phyloP scores from a whole-genome alignment of 2,113 vertebrate species.

The Silurus glanis region DNA sequence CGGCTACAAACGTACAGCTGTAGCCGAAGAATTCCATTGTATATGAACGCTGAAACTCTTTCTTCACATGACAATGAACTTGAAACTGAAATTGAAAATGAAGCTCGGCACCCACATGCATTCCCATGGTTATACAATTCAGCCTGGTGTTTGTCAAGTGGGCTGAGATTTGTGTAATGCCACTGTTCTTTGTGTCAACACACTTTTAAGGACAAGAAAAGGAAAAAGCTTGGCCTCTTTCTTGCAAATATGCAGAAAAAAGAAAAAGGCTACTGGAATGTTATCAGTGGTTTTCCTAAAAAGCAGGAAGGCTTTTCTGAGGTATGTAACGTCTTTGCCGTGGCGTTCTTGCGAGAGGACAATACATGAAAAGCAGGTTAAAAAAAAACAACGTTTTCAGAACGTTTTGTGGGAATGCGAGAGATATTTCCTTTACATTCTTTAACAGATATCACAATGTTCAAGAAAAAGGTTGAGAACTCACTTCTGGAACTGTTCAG shows the following conservation, averaged over 20 bases:
- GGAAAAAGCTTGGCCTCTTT: neutral
- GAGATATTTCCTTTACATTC: conserved; percentile 41
- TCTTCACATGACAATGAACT: neutral
- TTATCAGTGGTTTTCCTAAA: conserved; percentile 43
- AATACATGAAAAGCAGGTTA: conserved; percentile 27
- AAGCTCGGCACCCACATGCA: neutral
- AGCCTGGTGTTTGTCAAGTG: neutral
- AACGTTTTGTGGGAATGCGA: conserved; percentile 4
- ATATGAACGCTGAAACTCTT: too few relatives aligned
- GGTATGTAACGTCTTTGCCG: conserved; percentile 29
- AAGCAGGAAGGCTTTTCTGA: conserved; percentile 45
- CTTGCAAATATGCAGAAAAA: neutral
- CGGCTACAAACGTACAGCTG: too few relatives aligned
- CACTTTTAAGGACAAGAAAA: neutral
- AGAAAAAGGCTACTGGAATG: conserved; percentile 36
- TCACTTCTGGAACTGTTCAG: neutral
- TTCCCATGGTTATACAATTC: neutral
- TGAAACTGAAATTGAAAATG: neutral
- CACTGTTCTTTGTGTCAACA: conserved; percentile 9
- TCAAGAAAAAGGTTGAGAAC: conserved; percentile 20
- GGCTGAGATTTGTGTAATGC: conserved; percentile 7
- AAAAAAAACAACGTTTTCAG: neutral
- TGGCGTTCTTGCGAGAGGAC: conserved; percentile 47
- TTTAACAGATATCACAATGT: conserved; percentile 35
- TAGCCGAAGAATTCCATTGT: too few relatives aligned